Conservation (phyloP, 2,888 invertebrate genomes). For the Gryllus longicercus region DNA sequence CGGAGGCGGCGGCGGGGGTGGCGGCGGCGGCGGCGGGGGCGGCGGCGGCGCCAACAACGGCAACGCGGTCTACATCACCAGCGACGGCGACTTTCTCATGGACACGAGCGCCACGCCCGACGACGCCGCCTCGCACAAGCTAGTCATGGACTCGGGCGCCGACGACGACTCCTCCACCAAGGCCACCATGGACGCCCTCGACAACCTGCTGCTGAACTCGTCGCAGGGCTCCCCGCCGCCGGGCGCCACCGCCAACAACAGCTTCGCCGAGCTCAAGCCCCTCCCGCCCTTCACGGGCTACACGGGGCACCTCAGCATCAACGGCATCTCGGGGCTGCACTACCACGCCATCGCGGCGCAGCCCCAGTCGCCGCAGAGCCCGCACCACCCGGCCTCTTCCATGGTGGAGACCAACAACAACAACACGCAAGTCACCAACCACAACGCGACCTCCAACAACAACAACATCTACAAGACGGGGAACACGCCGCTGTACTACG, state of each 20-base stretch:
- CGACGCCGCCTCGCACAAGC: constrained; percentile 25
- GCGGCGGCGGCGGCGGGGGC: constrained; percentile 36
- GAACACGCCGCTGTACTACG: constrained; percentile 44
- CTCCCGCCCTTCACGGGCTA: constrained; percentile 84
- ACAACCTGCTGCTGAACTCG: constrained; percentile 59
- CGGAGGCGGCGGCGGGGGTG: constrained; percentile 41
- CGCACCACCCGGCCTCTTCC: constrained; percentile 41
- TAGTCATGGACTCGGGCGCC: constrained; percentile 21
- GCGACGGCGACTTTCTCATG: constrained; percentile 43
- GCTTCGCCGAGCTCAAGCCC: constrained; percentile 77
- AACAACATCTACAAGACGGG: constrained; percentile 43
- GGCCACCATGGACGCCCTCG: constrained; percentile 64
- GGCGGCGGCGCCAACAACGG: constrained; percentile 47
- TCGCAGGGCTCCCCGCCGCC: constrained; percentile 40
- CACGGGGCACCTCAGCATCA: constrained; percentile 80
- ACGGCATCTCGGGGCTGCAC: constrained; percentile 83
- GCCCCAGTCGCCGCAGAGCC: constrained; percentile 44
- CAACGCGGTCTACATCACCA: constrained; percentile 17
- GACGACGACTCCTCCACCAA: constrained; percentile 45
- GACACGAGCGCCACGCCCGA: constrained; percentile 44
- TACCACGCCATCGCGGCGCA: constrained; percentile 73
- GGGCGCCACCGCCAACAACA: constrained; percentile 53
- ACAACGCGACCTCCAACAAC: constrained; percentile 31
- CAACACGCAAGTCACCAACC: constrained; percentile 38
- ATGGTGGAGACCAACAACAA: constrained; percentile 43